Evolutionary conservation across 2,113 vertebrate species (phyloP), one percentile per base, ranked within the genome.

Genomic region (Gambusia holbrooki): DNA sequence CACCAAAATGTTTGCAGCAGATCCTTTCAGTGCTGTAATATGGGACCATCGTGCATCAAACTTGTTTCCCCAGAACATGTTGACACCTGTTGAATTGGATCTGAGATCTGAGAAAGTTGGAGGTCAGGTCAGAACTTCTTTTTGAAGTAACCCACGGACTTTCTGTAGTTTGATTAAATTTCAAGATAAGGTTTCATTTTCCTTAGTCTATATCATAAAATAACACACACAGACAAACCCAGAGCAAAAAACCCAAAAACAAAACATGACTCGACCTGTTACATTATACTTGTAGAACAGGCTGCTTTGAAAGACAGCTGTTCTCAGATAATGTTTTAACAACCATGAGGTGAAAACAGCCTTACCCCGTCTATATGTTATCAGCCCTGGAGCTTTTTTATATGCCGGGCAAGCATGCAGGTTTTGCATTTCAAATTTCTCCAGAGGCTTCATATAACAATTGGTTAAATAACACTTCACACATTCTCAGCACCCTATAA

Each of bases 351-450:
- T 10, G 11, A 45, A 48, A 29, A 80, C 10, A 19, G 1, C 33
- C 2, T 48, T 28, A 1, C 1, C 4, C 14, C 27, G 17, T 51
- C 32, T 71, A 60, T 29, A 62, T 71, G 25, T 45, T 17, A 60
- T 84, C 61, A 77, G 37, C 77, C 75, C 69, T 12, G 7, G 28
- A 82, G 78, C 66, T 35, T 70, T 67, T 82, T 15, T 35, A 25
- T n/a, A 61, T 60, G 15, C 40, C 61, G 45, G n/a, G 29, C 8
- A n/a, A n/a, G n/a, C 15, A 14, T 77, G 25, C 1, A 69, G 63
- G 42, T 77, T 37, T 74, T 80, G 69, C 51, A 58, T 78, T 73
- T 74, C 37, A 72, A 58, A 58, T 67, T 27, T 30, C 51, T 48
- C 62, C 68, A 27, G 27, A 77, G 51, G 71, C 62, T 66, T 30